phyloP scores from a whole-genome alignment of 2,113 vertebrate species.

The Oreochromis niloticus region DNA sequence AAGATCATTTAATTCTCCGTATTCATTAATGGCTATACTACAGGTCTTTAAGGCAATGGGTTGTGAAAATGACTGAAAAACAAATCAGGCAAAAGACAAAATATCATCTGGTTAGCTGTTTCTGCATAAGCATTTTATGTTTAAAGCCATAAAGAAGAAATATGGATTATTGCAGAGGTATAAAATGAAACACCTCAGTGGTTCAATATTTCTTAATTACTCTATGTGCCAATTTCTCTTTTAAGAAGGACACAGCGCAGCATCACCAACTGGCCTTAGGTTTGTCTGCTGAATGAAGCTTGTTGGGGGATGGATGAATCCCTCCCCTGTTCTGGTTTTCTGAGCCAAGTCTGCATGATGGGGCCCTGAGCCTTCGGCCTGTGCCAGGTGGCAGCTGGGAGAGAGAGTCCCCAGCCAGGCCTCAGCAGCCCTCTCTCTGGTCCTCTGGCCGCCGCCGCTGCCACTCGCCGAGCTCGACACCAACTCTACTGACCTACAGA shows the following conservation, averaged over 20 bases:
- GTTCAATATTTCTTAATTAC: conserved; percentile 28
- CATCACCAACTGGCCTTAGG: conserved; percentile 57
- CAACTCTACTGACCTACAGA: conserved; percentile 39
- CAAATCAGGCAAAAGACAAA: conserved; percentile 8
- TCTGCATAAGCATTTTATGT: conserved; percentile 5
- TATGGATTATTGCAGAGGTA: not conserved
- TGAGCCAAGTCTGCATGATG: conserved; percentile 60
- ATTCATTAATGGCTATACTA: conserved; percentile 3
- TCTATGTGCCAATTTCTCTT: conserved; percentile 16
- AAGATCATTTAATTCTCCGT: not conserved
- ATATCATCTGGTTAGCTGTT: not conserved
- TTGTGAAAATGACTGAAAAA: conserved; percentile 18
- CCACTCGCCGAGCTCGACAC: conserved; percentile 43
- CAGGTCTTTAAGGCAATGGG: conserved; percentile 18
- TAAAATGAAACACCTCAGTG: conserved; percentile 18
- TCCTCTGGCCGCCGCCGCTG: conserved; percentile 47
- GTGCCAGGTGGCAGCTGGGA: conserved; percentile 79
- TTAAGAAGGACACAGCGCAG: conserved; percentile 26
- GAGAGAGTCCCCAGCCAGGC: conserved; percentile 64
- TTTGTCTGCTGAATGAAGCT: conserved; percentile 64
- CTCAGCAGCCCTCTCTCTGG: conserved; percentile 42
- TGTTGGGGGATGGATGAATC: conserved; percentile 70
- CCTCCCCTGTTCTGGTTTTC: conserved; percentile 68
- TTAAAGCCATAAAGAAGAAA: conserved; percentile 24
- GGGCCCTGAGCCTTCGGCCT: conserved; percentile 47